Evolutionary conservation across 2,888 invertebrate genomes (phyloP), one percentile per base, ranked within the genome.

Genomic region (Cecidostiba fungosa): DNA sequence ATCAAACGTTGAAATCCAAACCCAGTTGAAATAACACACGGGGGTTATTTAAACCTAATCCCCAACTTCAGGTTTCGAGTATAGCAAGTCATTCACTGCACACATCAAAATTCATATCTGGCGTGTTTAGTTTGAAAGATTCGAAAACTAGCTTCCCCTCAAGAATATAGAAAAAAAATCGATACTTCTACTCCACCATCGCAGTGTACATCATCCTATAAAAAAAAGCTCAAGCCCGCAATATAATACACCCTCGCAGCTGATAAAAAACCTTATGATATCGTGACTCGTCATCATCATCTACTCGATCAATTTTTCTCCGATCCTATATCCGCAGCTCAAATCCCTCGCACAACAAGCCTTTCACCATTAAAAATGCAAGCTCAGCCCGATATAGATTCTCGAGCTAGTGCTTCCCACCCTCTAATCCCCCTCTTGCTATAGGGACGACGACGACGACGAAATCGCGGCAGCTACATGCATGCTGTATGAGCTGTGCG

Each of bases 331-430:
- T 36, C 2, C n/a, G 1, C n/a, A 8, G 3, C 50, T 59, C 6
- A 23, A 23, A 59, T 59, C 54, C 54, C 54, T n/a, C 54, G 54
- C 54, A 19, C n/a, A 59, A 59, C n/a, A 59, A 59, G 54, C 54
- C 54, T 23, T 59, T 59, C 54, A 23, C n/a, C 39, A 72, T 81
- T 73, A 81, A 69, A 76, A 76, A 50, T 76, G 62, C 82, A 82
- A 72, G 39, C 19, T 59, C 23, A 47, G 36, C 80, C 29, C 23
- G 23, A 36, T 16, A 19, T 39, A 43, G 50, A n/a, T 29, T 76
- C 50, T 54, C 32, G 50, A 26, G 29, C 16, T 23, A 19, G 50
- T 19, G 2, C 12, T 43, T 43, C 12, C 43, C 43, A 12, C 43
- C 43, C 43, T 12, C 12, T 43, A 43, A 43, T 43, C 12, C 43